A percentile compares a stretch with the other conserved stretches of the same genome.
Evolutionary conservation across 2,797 vertebrate species (phyloP).

Genomic region (Sparus aurata): DNA sequence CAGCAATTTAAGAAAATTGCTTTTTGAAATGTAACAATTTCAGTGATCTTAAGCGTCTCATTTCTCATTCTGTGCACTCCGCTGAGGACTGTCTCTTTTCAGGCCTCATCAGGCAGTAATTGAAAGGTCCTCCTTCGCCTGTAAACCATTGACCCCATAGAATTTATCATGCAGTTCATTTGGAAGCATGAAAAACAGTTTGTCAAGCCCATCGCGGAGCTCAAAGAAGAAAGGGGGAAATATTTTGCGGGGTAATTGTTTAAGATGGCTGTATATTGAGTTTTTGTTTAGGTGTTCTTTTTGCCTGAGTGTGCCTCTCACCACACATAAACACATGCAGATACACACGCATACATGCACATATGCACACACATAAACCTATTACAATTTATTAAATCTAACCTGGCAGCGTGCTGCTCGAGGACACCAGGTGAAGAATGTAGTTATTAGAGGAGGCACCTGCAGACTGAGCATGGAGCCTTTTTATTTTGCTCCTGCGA

Average conservation of each 20-base stretch:
- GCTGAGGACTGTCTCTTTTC: constrained; percentile 65
- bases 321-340: constrained; percentile 18
- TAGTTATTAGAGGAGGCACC: constrained; percentile 82
- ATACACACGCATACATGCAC: constrained; percentile 5
- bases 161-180: constrained; percentile 61
- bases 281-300: constrained; percentile 12
- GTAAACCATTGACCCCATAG: constrained; percentile 72
- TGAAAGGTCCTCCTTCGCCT: constrained; percentile 68
- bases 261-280: constrained; percentile 6
- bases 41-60: constrained; percentile 74
- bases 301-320: background rate
- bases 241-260: constrained; percentile 30
- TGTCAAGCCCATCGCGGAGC: constrained; percentile 30
- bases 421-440: constrained; percentile 76
- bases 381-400: constrained; percentile 70
- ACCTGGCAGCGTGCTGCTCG: constrained; percentile 64
- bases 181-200: constrained; percentile 44
- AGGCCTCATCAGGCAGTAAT: constrained; percentile 78
- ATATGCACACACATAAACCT: constrained; percentile 40
- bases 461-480: constrained; percentile 70
- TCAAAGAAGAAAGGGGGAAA: constrained; percentile 18
- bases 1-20: constrained; percentile 83
- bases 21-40: constrained; percentile 84
- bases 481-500: constrained; percentile 72
- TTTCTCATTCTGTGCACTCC: constrained; percentile 73